phyloP scores from a whole-genome alignment of 2,113 vertebrate species.

The Xenopus borealis region DNA sequence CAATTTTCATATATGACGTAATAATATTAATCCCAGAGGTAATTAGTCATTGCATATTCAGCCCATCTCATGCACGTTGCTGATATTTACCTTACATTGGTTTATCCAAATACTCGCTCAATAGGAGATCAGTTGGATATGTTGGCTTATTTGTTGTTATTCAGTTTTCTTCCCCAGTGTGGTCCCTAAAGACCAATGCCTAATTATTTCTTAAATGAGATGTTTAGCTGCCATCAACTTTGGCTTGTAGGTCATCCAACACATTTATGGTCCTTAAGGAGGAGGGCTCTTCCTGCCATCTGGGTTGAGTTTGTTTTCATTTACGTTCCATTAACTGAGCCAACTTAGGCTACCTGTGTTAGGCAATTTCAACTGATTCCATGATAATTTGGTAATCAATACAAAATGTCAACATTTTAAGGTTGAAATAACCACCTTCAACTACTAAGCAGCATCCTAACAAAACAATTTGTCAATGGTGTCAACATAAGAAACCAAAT shows the following conservation, averaged over 20 bases:
- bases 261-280: constrained; percentile 2
- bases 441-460: background rate
- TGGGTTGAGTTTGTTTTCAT: constrained; percentile 18
- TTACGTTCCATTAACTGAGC: constrained; percentile 5
- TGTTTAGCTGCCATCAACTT: constrained; percentile 8
- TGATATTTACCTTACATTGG: too few relatives aligned
- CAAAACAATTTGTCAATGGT: background rate
- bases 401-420: constrained; percentile 7
- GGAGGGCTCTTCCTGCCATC: constrained; percentile 21
- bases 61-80: too few relatives aligned
- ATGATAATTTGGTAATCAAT: constrained; percentile 18
- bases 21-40: background rate
- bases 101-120: too few relatives aligned
- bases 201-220: constrained; percentile 9
- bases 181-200: background rate
- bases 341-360: constrained; percentile 23
- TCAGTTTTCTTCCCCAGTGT: background rate
- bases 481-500: too few relatives aligned
- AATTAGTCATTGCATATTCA: background rate
- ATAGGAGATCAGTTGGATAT: background rate
- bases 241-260: constrained; percentile 5
- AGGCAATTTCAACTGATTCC: constrained; percentile 19
- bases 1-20: background rate
- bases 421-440: background rate
- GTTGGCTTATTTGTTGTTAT: background rate